phyloP scores from a whole-genome alignment of 2,888 invertebrate genomes.

The Rhingia campestris region DNA sequence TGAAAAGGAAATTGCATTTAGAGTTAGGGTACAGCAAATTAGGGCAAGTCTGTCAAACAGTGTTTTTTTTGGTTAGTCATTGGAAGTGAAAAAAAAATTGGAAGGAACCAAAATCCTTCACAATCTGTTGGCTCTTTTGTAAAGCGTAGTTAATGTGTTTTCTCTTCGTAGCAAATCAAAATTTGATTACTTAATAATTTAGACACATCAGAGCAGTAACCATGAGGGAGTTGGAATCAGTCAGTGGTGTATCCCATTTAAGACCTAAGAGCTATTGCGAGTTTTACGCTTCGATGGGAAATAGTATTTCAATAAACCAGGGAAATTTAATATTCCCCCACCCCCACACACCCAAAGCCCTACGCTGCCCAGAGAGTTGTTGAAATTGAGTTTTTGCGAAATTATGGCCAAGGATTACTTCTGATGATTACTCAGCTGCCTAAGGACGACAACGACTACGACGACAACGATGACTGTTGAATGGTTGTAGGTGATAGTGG shows the following conservation, averaged over 20 bases:
- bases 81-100: not conserved
- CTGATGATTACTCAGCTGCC: conserved; percentile 35
- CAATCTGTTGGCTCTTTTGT: not conserved
- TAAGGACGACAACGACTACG: not conserved
- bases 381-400: conserved; percentile 27
- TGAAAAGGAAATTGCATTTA: conserved; percentile 30
- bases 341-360: conserved; percentile 1
- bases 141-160: conserved; percentile 18
- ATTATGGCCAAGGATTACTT: conserved; percentile 54
- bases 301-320: conserved; percentile 42
- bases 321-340: conserved; percentile 42
- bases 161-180: conserved; percentile 46
- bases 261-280: conserved; percentile 15
- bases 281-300: conserved; percentile 30
- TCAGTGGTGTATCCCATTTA: not conserved
- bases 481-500: not conserved
- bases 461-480: not conserved
- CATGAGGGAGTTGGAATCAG: not conserved
- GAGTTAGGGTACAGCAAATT: conserved; percentile 17
- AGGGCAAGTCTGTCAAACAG: conserved; percentile 22
- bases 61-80: not conserved
- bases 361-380: not conserved
- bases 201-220: conserved; percentile 32
- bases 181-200: conserved; percentile 42
- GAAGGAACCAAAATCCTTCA: not conserved